Conservation (phyloP, 2,113 vertebrate species). For the Hippopotamus amphibius region DNA sequence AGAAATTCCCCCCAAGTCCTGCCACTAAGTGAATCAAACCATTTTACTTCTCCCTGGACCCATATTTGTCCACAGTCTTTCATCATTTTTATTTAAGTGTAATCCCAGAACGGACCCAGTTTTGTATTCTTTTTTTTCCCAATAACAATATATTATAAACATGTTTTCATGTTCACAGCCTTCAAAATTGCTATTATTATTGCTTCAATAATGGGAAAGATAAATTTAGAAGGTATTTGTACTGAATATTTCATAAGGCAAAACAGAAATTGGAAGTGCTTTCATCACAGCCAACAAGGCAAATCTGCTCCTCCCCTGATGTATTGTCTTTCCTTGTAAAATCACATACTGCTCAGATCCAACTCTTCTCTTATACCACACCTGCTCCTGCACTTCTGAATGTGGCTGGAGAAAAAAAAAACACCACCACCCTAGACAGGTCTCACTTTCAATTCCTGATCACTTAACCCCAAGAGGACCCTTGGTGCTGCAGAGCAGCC, state of each 20-base stretch:
- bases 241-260: slow-evolving; percentile 63
- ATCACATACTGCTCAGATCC: background rate
- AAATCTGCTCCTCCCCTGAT: background rate
- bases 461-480: background rate
- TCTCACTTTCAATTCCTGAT: background rate
- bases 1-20: background rate
- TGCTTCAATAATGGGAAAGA: slow-evolving; percentile 15
- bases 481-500: accelerated
- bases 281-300: background rate
- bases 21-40: background rate
- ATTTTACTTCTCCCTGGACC: background rate
- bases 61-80: background rate
- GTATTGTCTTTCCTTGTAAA: background rate
- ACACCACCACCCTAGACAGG: background rate
- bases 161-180: background rate
- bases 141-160: background rate
- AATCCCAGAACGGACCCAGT: background rate
- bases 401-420: background rate
- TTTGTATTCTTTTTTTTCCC: background rate
- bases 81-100: background rate
- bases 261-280: background rate
- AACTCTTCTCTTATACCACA: background rate
- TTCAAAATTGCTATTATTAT: slow-evolving; percentile 37
- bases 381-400: background rate
- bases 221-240: slow-evolving; percentile 47